Conservation (phyloP, 2,888 invertebrate species). For the Craniophora ligustri region DNA sequence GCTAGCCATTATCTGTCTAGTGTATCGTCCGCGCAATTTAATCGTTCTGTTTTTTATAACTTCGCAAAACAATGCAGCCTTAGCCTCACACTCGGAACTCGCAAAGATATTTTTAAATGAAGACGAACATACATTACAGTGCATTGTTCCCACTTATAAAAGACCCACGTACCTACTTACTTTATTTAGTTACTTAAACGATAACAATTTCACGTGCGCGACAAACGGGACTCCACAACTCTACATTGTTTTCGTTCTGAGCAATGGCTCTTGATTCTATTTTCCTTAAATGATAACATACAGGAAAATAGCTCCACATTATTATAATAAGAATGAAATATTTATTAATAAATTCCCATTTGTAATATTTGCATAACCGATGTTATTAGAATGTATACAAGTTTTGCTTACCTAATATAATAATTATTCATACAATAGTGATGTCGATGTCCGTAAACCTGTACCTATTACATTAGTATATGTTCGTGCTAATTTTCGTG, state of each 20-base stretch:
- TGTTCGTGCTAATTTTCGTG: conserved; percentile 78
- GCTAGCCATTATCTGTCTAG: conserved; percentile 51
- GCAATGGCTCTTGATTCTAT: conserved; percentile 49
- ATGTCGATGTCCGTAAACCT: conserved; percentile 20
- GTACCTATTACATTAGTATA: conserved; percentile 41
- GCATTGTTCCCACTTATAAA: conserved; percentile 62
- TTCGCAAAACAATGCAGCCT: conserved; percentile 55
- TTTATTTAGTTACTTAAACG: conserved; percentile 38
- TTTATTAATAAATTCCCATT: conserved; percentile 38
- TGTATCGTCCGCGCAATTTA: conserved; percentile 59
- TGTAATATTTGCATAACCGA: conserved; percentile 24
- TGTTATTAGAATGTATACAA: conserved; percentile 22
- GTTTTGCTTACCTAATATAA: conserved; percentile 10
- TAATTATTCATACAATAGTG: conserved; percentile 14
- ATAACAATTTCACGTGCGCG: conserved; percentile 22
- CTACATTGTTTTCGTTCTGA: conserved; percentile 27
- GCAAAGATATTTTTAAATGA: conserved; percentile 40
- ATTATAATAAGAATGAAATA: conserved; percentile 48
- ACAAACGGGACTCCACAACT: conserved; percentile 24
- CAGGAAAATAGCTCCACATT: conserved; percentile 62
- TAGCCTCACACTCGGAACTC: conserved; percentile 15
- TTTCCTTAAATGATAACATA: conserved; percentile 71
- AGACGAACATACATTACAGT: conserved; percentile 53
- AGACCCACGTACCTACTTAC: conserved; percentile 63
- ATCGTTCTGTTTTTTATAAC: conserved; percentile 61